Evolutionary conservation across 53 echinoderm and acorn worm species (phyloP), one percentile per base, ranked within the genome.

Genomic region (Crossaster papposus): DNA sequence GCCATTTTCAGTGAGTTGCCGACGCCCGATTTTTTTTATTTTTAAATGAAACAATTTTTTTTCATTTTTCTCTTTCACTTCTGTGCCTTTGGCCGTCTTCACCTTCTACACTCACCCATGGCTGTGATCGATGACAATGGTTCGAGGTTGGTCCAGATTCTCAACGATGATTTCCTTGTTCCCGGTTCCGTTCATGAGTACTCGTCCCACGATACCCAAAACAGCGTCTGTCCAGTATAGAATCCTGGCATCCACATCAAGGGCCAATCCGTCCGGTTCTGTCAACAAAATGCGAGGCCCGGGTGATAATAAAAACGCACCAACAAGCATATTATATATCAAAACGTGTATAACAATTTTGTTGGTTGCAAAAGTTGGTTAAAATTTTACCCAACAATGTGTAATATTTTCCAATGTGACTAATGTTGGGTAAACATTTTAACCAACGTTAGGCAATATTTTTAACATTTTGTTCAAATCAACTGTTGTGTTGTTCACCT

Each of bases 171-270:
- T 88, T 2, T 50, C 81, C 51, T 76, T 79, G 31, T 78, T 52
- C 6, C 92, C 92, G 24, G 81, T 92, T 6, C 92, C 94, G 81
- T 94, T 83, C 79, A 94, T 83, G 78, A 70, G 78, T 44, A 89
- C 88, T 70, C 88, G 82, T 72, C 90, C 94, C 58, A 94, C 90
- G 72, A 78, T 70, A 54, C 92, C 76, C 76, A 89, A 81, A 18
- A 76, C 76, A n/a, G 90, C 92, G 74, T 94, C 94, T 7, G 94
- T 92, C 94, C 94, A 94, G 72, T 72, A 94, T 37, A 94, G 71
- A 0, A 79, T 82, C 30, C 94, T 64, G 54, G 92, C 51, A 17
- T 90, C 88, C 17, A 90, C 79, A 70, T 94, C 94, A 29, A 94
- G 74, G 2, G 94, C 91, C 52, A 94, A 82, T 37, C 94, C 94